Evolutionary conservation across 2,113 vertebrate genomes (phyloP), one percentile per base, ranked within the genome.

Genomic region (Caloenas nicobarica): DNA sequence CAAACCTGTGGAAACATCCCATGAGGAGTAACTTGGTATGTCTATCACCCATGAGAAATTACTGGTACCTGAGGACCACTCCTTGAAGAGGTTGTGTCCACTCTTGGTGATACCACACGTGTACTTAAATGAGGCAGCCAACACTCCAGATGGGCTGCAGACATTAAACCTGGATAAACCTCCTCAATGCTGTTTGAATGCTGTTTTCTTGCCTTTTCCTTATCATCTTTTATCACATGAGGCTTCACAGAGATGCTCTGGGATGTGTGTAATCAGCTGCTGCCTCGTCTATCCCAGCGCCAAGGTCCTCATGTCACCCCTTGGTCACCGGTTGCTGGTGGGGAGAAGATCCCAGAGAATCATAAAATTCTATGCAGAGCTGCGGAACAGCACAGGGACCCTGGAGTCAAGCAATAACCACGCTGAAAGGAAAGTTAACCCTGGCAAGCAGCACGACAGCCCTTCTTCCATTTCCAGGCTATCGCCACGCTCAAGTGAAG

Each of bases 401-500:
- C 34, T 31, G 38, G 31, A 10, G 11, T 62, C 64, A 60, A 33
- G 33, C 25, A 76, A 40, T 24, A 86, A 58, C 23, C n/a, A 13
- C 0, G 1, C 44, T 73, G 61, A n/a, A 78, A 73, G 31, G 31
- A 24, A 68, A 68, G 12, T 34, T 28, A 57, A 69, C 38, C 60
- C 54, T 11, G 16, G 13, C 28, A 69, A 36, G 8, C 16, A 36
- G 50, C 50, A 51, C 1, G 0, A 13, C 44, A 58, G 5, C 33
- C n/a, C 50, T 73, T 22, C 23, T 34, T 51, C 34, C 22, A 3
- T 9, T 40, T 15, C 25, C 13, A 60, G 58, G 44, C 68, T 48
- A 10, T 7, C 10, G 0, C 34, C 62, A 31, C 1, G 1, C 51
- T 38, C 28, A 8, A 64, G 22, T 1, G 1, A 71, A 88, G 42